Base-by-base conservation (phyloP, 1,140 invertebrate species). In the Harlomillsia oculata region DNA sequence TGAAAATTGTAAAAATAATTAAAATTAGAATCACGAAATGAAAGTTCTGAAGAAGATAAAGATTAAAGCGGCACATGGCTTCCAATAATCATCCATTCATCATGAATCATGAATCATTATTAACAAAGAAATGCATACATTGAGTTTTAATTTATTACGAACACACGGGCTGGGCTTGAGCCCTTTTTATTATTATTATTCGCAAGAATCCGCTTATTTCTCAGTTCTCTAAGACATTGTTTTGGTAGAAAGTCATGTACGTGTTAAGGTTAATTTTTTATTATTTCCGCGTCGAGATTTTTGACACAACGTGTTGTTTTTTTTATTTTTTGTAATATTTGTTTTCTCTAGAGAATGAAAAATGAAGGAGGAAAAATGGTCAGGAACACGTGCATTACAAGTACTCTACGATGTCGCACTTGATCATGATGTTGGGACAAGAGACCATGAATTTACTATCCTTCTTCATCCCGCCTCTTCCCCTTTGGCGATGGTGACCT, bases 341-440 rank as follows among this genome's bases (percentile, higher is more conserved):
- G n/a, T 41, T 41, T 41, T 20, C 9, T 41, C 23, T 41, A 41
- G 16, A 14, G 39, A n/a, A n/a, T n/a, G n/a, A n/a, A n/a, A n/a
- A n/a, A n/a, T 41, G 18, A 16, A 41, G 18, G 11, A 41, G 11
- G 2, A 3, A 20, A 41, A 20, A 20, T 41, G 18, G 2, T 14
- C 18, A 14, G 39, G 23, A 41, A 41, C 14, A 14, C 9, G 45
- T 32, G 34, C 45, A n/a, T 48, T 30, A 93, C 71, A 93, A 80
- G 74, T 92, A 92, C 69, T 92, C 89, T 62, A 93, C 89, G 65
- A 94, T 92, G 77, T 94, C 89, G 77, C 89, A 93, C 73, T 92
- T 94, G 64, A 94, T 90, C 29, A 88, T 89, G 74, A 92, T 90
- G 76, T 91, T 92, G 6, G 89, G 89, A 72, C 89, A 92, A 63